Conservation (phyloP, 1,140 invertebrate species). For the Nautilus pompilius region DNA sequence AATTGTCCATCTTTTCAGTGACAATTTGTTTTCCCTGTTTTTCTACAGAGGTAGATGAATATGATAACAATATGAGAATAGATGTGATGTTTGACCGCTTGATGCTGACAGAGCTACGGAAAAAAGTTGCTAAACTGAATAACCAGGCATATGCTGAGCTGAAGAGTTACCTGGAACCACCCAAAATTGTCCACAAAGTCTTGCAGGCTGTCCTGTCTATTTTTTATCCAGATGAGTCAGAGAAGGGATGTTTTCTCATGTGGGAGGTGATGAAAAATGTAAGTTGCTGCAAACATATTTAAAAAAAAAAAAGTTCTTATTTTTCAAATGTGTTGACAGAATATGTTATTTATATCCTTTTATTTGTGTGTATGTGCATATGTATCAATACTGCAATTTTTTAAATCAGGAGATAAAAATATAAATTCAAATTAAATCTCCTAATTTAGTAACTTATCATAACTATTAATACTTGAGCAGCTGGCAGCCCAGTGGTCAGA, state of each 20-base stretch:
- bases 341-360: no score
- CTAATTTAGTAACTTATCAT: no score
- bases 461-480: no score
- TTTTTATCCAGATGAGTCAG: slow-evolving; percentile 39
- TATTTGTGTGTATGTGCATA: no score
- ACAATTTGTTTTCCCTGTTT: no score
- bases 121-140: slow-evolving; percentile 50
- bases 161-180: slow-evolving; percentile 47
- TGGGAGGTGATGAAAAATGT: slow-evolving; percentile 48
- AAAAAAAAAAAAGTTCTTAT: not conserved
- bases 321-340: no score
- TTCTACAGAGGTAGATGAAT: slow-evolving; percentile 46
- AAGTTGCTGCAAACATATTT: slow-evolving; percentile 10
- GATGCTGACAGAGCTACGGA: slow-evolving; percentile 52
- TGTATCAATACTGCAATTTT: no score
- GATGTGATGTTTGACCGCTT: slow-evolving; percentile 55
- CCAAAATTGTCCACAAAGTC: slow-evolving; percentile 43
- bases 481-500: no score
- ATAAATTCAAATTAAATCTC: no score
- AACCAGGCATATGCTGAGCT: slow-evolving; percentile 48
- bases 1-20: not conserved
- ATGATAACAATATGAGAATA: slow-evolving; percentile 38
- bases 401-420: no score
- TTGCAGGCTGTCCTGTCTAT: slow-evolving; percentile 47
- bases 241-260: slow-evolving; percentile 42